Conservation (phyloP, 2,797 vertebrate genomes). For the Anniella stebbinsi region DNA sequence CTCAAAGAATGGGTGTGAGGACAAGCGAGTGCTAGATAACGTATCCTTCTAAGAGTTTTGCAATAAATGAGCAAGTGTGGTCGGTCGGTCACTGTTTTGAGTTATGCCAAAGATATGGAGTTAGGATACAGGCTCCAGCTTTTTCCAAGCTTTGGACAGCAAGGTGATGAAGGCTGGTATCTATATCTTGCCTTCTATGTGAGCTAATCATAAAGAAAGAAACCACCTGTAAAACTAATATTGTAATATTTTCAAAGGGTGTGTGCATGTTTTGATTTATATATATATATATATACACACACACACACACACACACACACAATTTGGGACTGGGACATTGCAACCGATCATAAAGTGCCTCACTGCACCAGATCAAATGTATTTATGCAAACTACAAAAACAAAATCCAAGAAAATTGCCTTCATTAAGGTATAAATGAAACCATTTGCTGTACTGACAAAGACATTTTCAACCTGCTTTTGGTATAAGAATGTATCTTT, state of each 20-base stretch:
- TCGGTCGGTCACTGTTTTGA: background rate
- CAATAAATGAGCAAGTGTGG: background rate
- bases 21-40: background rate
- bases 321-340: conserved; percentile 11
- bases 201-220: background rate
- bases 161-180: background rate
- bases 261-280: conserved; percentile 25
- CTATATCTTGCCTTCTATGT: background rate
- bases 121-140: background rate
- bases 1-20: background rate
- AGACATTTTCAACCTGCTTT: conserved; percentile 71
- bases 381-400: conserved; percentile 65
- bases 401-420: conserved; percentile 65
- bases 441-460: conserved; percentile 66
- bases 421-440: conserved; percentile 72
- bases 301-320: too few relatives aligned
- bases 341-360: conserved; percentile 51
- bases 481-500: conserved; percentile 69
- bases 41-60: background rate
- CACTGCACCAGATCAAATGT: conserved; percentile 63
- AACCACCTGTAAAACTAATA: conserved; percentile 6
- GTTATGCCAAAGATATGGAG: background rate
- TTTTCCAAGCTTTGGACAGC: background rate
- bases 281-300: too few relatives aligned
- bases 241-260: conserved; percentile 14